Conservation (phyloP, 2,113 vertebrate species). For the Carettochelys insculpta region DNA sequence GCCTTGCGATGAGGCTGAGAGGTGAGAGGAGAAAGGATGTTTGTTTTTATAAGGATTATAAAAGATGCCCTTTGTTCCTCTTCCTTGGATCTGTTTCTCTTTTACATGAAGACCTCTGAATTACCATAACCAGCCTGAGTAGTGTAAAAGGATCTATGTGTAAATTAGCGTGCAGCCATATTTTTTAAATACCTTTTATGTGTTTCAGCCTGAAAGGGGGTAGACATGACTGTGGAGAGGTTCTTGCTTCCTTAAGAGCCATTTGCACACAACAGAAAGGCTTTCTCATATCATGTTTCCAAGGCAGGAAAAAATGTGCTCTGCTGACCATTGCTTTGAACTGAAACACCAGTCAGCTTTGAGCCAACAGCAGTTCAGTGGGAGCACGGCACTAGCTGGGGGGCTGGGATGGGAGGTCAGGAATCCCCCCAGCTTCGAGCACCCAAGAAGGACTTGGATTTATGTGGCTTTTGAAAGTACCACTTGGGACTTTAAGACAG, state of each 20-base stretch:
- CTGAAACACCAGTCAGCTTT: conserved; percentile 47
- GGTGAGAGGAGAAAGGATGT: conserved; percentile 23
- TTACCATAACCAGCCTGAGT: background rate
- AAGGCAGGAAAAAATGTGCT: conserved; percentile 47
- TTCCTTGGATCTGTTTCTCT: background rate
- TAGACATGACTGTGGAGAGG: background rate
- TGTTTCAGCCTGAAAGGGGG: background rate
- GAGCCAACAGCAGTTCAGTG: conserved; percentile 26
- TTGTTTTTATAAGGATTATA: background rate
- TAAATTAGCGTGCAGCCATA: background rate
- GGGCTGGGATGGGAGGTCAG: conserved; percentile 10
- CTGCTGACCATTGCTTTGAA: conserved; percentile 37
- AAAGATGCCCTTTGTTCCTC: background rate
- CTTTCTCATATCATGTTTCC: conserved; percentile 40
- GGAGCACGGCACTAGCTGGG: conserved; percentile 44
- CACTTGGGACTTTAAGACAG: conserved; percentile 21
- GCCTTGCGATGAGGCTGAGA: conserved; percentile 29
- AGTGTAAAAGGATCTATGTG: background rate
- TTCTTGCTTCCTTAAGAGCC: conserved; percentile 45
- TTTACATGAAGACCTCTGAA: background rate
- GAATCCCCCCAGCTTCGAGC: conserved; percentile 15
- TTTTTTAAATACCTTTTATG: background rate
- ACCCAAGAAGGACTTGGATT: conserved; percentile 38
- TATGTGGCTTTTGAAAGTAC: conserved; percentile 16
- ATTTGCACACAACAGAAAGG: conserved; percentile 52